Evolutionary conservation across 2,113 vertebrate genomes (phyloP), one percentile per base, ranked within the genome.

Genomic region (Aleadryas rufinucha): DNA sequence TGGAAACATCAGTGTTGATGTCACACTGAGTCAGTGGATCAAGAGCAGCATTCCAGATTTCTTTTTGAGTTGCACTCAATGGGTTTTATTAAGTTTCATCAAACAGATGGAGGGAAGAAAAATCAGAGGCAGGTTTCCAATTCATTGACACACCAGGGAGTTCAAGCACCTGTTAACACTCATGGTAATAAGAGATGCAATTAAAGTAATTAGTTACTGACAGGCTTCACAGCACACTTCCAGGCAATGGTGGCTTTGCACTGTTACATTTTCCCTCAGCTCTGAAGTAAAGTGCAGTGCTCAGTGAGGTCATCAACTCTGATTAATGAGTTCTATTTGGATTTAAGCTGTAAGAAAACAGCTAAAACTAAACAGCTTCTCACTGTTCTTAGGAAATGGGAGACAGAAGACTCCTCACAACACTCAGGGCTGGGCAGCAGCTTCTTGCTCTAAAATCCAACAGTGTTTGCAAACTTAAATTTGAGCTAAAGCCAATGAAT

Each of bases 81-180:
- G 41, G 89, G 71, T 86, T 93, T 85, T 14, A 54, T 6, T 31
- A 35, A 52, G 35, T 76, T 85, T 50, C 61, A 28, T 60, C 21
- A 20, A 78, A 75, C 52, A 79, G 45, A 81, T 31, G 69, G 78
- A 79, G 17, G 12, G 10, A 54, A 74, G 39, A 60, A 69, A 70
- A 53, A 83, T 64, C 56, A 44, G 49, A 72, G 45, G 63, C 33
- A 80, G 61, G 20, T 77, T 90, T 90, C 75, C 75, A 93, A 74
- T 61, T 22, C 54, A 50, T 4, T 22, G 50, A 70, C 84, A 93
- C 59, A 66, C 16, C 30, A 75, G 59, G 75, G 85, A 92, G 79
- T 77, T 90, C 66, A 88, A 77, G 75, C 88, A 94, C 92, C 86
- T 93, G 83, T 70, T 93, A 95, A 74, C 50, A 20, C 75, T 90